These are phyloP conservation scores for Holocentrus rufus DNA, from an alignment of 2,797 vertebrate species.

Conservation along the genomic window DNA sequence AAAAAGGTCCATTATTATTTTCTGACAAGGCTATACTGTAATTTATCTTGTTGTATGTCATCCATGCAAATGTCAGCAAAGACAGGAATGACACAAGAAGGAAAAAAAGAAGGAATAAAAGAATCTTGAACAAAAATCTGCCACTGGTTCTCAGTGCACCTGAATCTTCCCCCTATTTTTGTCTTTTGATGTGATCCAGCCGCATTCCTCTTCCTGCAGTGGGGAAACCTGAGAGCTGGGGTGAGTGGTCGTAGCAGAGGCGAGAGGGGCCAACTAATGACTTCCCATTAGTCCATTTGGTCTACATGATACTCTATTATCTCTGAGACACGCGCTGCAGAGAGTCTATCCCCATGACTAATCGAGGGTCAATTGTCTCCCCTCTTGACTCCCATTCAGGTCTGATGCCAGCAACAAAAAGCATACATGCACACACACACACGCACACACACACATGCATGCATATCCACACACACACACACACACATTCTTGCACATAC, in stretches of 20 bases:
- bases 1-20: too few species aligned
- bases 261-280: conserved; percentile 55
- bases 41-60: too few species aligned
- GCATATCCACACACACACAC: not conserved
- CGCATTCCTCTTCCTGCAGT: conserved; percentile 66
- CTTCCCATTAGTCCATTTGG: conserved; percentile 60
- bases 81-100: too few species aligned
- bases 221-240: conserved; percentile 67
- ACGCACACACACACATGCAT: not conserved
- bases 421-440: conserved; percentile 3
- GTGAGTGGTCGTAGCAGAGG: conserved; percentile 40
- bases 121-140: too few species aligned
- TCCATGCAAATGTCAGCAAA: too few species aligned
- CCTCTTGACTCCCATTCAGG: conserved; percentile 26
- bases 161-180: conserved; percentile 38
- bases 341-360: conserved; percentile 68
- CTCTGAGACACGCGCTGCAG: conserved; percentile 63
- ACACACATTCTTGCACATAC: not conserved
- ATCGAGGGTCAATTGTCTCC: conserved; percentile 62
- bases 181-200: conserved; percentile 38
- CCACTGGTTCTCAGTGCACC: conserved; percentile 21
- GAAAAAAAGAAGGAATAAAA: too few species aligned
- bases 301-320: conserved; percentile 66
- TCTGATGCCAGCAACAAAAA: conserved; percentile 28
- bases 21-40: too few species aligned